Percentiles rank a stretch among this genome's conserved stretches.
These are phyloP conservation scores for Drosophila rhopaloa DNA, from an alignment of 1,140 invertebrate genomes.

Conservation along the genomic window DNA sequence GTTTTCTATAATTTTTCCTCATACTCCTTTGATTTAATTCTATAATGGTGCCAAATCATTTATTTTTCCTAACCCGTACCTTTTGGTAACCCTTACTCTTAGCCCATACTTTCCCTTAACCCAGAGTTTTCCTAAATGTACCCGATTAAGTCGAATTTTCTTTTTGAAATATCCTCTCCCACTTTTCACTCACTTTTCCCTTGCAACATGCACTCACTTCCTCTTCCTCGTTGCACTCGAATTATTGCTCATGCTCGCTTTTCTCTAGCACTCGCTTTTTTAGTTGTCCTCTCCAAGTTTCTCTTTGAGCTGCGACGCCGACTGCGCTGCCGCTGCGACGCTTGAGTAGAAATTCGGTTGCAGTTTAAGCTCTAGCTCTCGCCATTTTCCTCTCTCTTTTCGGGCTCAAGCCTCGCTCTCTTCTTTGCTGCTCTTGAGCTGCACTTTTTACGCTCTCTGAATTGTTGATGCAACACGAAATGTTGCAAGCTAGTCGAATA, in stretches of 20 bases:
- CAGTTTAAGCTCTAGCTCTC: slow-evolving; percentile 8
- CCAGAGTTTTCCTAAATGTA: not conserved
- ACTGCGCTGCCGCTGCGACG: slow-evolving; percentile 23
- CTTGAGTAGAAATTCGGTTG: slow-evolving; percentile 30
- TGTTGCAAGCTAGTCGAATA: slow-evolving; percentile 18
- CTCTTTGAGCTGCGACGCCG: slow-evolving; percentile 27
- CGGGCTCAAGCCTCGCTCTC: slow-evolving; percentile 3
- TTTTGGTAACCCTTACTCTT: too few species aligned
- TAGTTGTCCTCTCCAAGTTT: not conserved
- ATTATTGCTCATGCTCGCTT: not conserved
- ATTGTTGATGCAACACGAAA: slow-evolving; percentile 41
- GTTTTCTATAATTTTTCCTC: too few species aligned
- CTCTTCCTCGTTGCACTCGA: slow-evolving; percentile 14
- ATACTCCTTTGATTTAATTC: too few species aligned
- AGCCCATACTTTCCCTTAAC: not conserved
- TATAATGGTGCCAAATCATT: too few species aligned
- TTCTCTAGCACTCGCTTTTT: slow-evolving; percentile 13
- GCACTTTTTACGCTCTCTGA: not conserved
- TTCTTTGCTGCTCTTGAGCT: slow-evolving; percentile 32
- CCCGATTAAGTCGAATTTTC: too few species aligned
- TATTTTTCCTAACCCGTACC: too few species aligned
- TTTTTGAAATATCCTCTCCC: not conserved
- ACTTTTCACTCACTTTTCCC: slow-evolving; percentile 10
- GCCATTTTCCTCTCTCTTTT: slow-evolving; percentile 3
- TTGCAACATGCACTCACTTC: slow-evolving; percentile 8